These are phyloP conservation scores for Xiphias gladius DNA, from an alignment of 2,113 vertebrate genomes.

Conservation along the genomic window DNA sequence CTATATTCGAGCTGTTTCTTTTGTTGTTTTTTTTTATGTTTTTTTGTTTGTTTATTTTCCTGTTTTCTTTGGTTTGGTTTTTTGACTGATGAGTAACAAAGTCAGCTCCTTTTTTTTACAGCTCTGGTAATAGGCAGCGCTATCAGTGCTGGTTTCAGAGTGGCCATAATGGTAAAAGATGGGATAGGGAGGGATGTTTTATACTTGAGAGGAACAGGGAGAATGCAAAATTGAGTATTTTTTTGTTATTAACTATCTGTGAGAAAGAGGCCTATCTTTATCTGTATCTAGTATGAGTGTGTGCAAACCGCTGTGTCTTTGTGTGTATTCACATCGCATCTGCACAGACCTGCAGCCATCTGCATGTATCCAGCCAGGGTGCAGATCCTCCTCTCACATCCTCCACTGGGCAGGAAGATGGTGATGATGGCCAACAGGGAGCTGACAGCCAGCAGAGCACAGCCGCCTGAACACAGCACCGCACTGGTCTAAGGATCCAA, in stretches of 20 bases:
- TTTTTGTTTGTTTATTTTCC: too few species aligned
- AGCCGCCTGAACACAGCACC: constrained; percentile 91
- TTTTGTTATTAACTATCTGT: neutral
- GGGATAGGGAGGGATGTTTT: constrained; percentile 3
- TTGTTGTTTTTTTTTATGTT: constrained; percentile 34
- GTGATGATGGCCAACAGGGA: constrained; percentile 92
- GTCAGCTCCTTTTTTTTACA: constrained; percentile 56
- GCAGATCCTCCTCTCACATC: constrained; percentile 91
- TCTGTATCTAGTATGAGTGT: neutral
- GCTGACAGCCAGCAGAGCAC: constrained; percentile 91
- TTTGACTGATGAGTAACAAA: constrained; percentile 68
- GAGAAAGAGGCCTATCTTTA: neutral
- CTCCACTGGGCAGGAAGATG: constrained; percentile 91
- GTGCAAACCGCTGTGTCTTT: neutral
- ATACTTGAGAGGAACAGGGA: neutral
- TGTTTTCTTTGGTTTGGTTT: too few species aligned
- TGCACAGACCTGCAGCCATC: constrained; percentile 90
- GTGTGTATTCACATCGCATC: neutral
- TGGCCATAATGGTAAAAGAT: constrained; percentile 4
- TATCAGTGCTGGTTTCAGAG: constrained; percentile 32
- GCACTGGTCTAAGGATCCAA: constrained; percentile 89
- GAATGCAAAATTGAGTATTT: neutral
- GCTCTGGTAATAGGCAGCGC: constrained; percentile 25
- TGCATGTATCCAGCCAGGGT: constrained; percentile 95
- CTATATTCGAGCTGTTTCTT: constrained; percentile 63